Conservation (phyloP, 2,888 invertebrate genomes). For the Leptinotarsa haldemani region DNA sequence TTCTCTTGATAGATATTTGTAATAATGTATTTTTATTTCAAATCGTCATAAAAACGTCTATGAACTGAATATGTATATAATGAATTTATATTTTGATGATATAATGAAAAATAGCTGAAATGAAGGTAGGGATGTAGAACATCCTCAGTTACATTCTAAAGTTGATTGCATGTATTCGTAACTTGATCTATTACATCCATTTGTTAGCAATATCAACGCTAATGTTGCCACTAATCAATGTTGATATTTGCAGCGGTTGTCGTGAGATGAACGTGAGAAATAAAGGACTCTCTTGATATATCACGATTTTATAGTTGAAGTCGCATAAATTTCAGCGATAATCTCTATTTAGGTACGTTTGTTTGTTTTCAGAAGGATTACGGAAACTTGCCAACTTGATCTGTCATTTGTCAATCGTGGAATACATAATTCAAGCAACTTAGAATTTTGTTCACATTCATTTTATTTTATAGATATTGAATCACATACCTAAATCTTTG, state of each 20-base stretch:
- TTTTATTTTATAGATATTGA: too few species aligned
- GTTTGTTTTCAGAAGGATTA: background rate
- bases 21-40: too few species aligned
- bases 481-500: too few species aligned
- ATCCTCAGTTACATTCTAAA: background rate
- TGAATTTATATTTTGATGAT: background rate
- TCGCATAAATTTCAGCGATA: conserved; percentile 27
- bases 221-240: conserved; percentile 28
- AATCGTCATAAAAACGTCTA: too few species aligned
- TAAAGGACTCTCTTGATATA: conserved; percentile 41
- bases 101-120: background rate
- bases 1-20: too few species aligned
- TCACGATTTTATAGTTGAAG: conserved; percentile 41
- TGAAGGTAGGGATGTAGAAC: too few species aligned
- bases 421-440: background rate
- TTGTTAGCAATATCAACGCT: conserved; percentile 12
- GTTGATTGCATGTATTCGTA: conserved; percentile 19
- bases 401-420: background rate
- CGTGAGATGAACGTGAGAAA: conserved; percentile 42
- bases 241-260: conserved; percentile 32
- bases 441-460: too few species aligned
- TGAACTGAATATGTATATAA: background rate
- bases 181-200: background rate
- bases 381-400: background rate
- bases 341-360: conserved; percentile 38